These are phyloP conservation scores for Lagopus muta DNA, from an alignment of 2,113 vertebrate species.

Conservation along the genomic window DNA sequence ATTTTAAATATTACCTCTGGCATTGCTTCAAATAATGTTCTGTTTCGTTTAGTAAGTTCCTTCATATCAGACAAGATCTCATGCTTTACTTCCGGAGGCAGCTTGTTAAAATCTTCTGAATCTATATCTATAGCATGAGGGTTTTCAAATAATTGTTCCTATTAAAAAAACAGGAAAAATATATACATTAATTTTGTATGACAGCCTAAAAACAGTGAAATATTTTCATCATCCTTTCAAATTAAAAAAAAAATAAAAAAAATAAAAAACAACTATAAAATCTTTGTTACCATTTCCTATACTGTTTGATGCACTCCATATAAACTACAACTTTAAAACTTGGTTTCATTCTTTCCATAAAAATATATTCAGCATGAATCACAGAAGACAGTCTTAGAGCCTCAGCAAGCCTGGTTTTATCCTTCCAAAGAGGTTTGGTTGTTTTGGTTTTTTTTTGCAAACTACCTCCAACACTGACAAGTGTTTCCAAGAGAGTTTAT, in stretches of 20 bases:
- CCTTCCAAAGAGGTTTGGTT: neutral
- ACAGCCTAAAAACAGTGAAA: neutral
- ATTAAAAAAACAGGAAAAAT: neutral
- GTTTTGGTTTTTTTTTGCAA: neutral
- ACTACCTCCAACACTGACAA: neutral
- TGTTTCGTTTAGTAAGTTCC: constrained; percentile 91
- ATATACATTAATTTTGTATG: neutral
- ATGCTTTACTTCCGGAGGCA: constrained; percentile 93
- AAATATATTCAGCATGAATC: neutral
- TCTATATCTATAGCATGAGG: constrained; percentile 91
- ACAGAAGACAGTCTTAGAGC: neutral
- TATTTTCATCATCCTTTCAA: neutral
- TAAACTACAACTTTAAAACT: neutral
- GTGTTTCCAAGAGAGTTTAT: neutral
- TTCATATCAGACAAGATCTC: constrained; percentile 97
- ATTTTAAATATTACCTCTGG: constrained; percentile 85
- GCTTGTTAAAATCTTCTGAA: constrained; percentile 88
- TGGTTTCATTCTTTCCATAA: neutral
- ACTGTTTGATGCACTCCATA: fast-evolving
- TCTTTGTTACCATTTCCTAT: neutral
- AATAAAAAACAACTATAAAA: neutral
- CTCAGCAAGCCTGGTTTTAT: neutral
- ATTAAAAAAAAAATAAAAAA: neutral
- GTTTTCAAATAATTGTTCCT: constrained; percentile 85
- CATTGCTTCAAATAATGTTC: constrained; percentile 90